Percentiles rank a stretch among this genome's conserved stretches.
These are phyloP conservation scores for Chlamydotis undulata DNA, from an alignment of 2,113 vertebrate genomes.

Conservation along the genomic window DNA sequence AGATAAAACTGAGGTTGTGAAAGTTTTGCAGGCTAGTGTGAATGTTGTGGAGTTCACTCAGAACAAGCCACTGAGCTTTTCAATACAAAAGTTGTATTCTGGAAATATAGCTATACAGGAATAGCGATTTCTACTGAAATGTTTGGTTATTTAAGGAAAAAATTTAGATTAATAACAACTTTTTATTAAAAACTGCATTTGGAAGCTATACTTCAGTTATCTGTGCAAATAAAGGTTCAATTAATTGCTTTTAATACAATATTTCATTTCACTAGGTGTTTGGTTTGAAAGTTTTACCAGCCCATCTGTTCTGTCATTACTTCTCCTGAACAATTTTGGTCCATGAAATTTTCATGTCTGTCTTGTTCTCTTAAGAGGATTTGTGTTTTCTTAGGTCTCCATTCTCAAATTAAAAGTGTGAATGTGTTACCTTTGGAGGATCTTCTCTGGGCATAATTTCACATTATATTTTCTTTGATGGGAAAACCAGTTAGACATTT, in stretches of 20 bases:
- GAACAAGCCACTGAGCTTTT: not conserved
- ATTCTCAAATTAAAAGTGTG: not conserved
- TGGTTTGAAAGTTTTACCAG: not conserved
- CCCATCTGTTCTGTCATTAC: not conserved
- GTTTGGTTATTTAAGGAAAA: not conserved
- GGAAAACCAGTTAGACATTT: not conserved
- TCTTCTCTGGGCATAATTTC: not conserved
- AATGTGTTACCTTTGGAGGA: not conserved
- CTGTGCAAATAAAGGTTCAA: not conserved
- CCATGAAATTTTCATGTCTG: not conserved
- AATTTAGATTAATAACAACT: not conserved
- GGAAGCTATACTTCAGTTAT: not conserved
- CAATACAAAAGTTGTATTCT: not conserved
- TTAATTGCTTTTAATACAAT: not conserved
- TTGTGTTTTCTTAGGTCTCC: not conserved
- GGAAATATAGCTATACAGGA: not conserved
- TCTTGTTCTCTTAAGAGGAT: not conserved
- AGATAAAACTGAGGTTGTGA: not conserved
- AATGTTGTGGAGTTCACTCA: not conserved
- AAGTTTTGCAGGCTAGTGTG: not conserved
- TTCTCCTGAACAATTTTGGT: not conserved
- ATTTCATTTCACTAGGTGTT: not conserved
- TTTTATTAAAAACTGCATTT: not conserved
- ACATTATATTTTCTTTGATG: not conserved
- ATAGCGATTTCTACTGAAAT: not conserved